A percentile compares a stretch with the other conserved stretches of the same genome.
Evolutionary conservation across 1,140 invertebrate species (phyloP).

Genomic region (Manduca sexta): DNA sequence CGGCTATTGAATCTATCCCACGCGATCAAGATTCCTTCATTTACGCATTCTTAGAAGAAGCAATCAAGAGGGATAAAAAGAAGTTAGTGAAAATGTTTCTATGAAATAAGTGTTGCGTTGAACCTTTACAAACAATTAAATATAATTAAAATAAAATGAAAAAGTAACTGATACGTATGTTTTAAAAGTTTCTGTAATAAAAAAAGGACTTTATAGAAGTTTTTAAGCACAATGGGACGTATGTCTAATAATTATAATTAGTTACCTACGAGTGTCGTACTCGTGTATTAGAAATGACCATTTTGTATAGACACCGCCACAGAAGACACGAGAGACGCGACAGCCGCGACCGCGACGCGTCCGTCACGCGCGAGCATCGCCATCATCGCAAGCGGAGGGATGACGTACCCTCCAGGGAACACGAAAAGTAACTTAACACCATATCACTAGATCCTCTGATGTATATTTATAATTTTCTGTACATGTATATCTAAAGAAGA

Average conservation of each 20-base stretch:
- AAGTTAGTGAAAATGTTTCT: too few relatives aligned
- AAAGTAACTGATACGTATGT: too few relatives aligned
- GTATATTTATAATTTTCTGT: too few relatives aligned
- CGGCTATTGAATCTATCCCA: conserved; percentile 28
- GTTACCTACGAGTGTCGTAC: not conserved
- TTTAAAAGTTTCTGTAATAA: too few relatives aligned
- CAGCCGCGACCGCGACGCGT: conserved; percentile 20
- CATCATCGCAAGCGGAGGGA: conserved; percentile 28
- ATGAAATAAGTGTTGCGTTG: too few relatives aligned
- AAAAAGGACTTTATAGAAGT: too few relatives aligned
- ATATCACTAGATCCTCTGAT: not conserved
- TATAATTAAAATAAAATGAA: too few relatives aligned
- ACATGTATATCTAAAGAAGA: too few relatives aligned
- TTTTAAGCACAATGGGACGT: too few relatives aligned
- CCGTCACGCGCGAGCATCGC: conserved; percentile 17
- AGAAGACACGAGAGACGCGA: conserved; percentile 23
- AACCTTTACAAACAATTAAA: too few relatives aligned
- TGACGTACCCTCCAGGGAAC: conserved; percentile 19
- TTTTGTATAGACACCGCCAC: conserved; percentile 24
- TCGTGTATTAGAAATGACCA: not conserved
- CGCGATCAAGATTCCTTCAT: conserved; percentile 58
- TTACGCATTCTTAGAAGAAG: conserved; percentile 57
- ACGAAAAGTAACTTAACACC: conserved; percentile 19
- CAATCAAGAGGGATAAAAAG: conserved; percentile 58
- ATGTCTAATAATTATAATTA: too few relatives aligned